Evolutionary conservation across 2,797 vertebrate species (phyloP), one percentile per base, ranked within the genome.

Genomic region (Avahi laniger): DNA sequence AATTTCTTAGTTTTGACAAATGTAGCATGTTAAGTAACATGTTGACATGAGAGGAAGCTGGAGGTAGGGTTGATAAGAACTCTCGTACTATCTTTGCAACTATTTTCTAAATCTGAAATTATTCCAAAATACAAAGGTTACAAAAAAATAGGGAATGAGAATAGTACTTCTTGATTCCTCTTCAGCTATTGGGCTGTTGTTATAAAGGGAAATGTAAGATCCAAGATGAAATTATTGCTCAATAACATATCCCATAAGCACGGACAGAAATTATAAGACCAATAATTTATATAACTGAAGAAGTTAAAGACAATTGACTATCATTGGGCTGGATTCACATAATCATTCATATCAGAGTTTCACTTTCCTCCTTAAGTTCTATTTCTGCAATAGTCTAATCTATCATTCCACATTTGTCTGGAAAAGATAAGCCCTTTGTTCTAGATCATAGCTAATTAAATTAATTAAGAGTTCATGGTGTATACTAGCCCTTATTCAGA

Each of bases 41-140:
- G 30, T 59, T 65, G 78, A 70, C 8, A 35, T 35, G 67, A 78
- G 4, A 48, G 22, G 35, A 61, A 61, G 12, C 43, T 63, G n/a
- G 22, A 33, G 67, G 33, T 82, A 80, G 17, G 1, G 0, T 73
- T 76, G 17, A 35, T 38, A 12, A 24, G 59, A 88, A 67, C 13
- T 65, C 61, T 67, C 41, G 4, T 57, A 54, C 28, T 57, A 13
- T 86, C 50, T 80, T 70, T 65, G 30, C 33, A 80, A 63, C 43
- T 84, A 78, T 82, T 89, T 46, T 82, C 48, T 52, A 78, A 89
- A 84, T 85, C 33, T 81, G 41, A 92, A 91, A 90, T 54, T 80
- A 92, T n/a, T 92, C 18, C 35, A 87, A 70, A 65, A 73, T 63
- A 79, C 57, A 86, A 95, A 76, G 50, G 5, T 50, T 92, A 86